A percentile compares a stretch with the other conserved stretches of the same genome.
phyloP scores from a whole-genome alignment of 2,888 invertebrate genomes.

The Gnatocerus cornutus region DNA sequence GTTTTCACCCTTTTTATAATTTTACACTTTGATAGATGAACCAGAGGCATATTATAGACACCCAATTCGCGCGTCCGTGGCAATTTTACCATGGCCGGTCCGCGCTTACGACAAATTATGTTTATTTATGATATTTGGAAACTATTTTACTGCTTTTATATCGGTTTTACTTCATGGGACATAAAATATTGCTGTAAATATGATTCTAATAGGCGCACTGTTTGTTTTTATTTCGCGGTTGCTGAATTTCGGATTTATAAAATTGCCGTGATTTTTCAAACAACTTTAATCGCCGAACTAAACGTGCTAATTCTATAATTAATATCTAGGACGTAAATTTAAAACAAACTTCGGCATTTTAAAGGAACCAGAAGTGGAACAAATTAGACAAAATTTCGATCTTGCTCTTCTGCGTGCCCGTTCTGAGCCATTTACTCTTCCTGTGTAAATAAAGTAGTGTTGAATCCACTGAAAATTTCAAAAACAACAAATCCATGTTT shows the following conservation, averaged over 20 bases:
- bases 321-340: background rate
- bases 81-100: no score
- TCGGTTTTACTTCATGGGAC: constrained; percentile 20
- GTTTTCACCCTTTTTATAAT: no score
- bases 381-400: background rate
- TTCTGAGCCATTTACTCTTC: constrained; percentile 4
- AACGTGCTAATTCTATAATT: constrained; percentile 5
- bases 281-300: background rate
- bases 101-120: no score
- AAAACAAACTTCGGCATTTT: background rate
- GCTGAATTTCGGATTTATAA: constrained; percentile 10
- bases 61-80: no score
- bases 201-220: constrained; percentile 21
- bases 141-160: constrained; percentile 31
- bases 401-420: background rate
- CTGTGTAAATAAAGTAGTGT: background rate
- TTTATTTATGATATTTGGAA: constrained; percentile 33
- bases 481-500: background rate
- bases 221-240: constrained; percentile 26
- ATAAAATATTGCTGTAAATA: constrained; percentile 35
- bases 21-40: no score
- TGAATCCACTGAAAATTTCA: background rate
- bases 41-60: no score
- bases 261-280: background rate
- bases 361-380: background rate